phyloP scores from a whole-genome alignment of 1,140 invertebrate genomes.

The Pteromalus puparum region DNA sequence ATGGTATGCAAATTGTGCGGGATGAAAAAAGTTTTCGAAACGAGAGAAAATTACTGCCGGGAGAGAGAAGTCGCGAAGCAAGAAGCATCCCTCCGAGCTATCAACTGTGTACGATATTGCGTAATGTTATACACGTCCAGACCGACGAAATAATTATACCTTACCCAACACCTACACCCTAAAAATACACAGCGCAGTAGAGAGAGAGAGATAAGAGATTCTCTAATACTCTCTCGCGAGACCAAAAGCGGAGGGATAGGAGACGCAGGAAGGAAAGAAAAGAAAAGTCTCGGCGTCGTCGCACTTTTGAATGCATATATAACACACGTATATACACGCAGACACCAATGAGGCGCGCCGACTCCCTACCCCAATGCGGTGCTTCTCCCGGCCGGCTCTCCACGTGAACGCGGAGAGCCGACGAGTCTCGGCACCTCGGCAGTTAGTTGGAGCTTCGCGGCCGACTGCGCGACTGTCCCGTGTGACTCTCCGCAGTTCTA shows the following conservation, averaged over 20 bases:
- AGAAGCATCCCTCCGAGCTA: too few species aligned
- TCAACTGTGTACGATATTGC: too few species aligned
- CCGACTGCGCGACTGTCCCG: conserved; percentile 21
- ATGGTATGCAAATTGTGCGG: not conserved
- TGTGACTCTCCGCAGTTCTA: not conserved
- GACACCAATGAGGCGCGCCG: not conserved
- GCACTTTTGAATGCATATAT: not conserved
- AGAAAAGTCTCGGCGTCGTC: not conserved
- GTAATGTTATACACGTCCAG: too few species aligned
- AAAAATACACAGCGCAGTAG: not conserved
- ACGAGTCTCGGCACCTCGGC: not conserved
- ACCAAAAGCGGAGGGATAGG: not conserved
- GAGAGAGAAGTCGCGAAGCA: too few species aligned
- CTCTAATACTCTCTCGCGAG: not conserved
- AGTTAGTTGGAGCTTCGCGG: conserved; percentile 39
- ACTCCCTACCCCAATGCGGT: not conserved
- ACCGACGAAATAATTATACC: not conserved
- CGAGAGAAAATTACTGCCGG: not conserved
- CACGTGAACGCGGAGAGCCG: conserved; percentile 33
- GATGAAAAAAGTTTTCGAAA: not conserved
- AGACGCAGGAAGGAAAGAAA: not conserved
- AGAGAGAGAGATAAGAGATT: not conserved
- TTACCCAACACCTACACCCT: not conserved
- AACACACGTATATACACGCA: not conserved
- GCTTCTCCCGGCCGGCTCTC: not conserved